Evolutionary conservation across 1,140 invertebrate genomes (phyloP).

Genomic region (Drosophila simulans): DNA sequence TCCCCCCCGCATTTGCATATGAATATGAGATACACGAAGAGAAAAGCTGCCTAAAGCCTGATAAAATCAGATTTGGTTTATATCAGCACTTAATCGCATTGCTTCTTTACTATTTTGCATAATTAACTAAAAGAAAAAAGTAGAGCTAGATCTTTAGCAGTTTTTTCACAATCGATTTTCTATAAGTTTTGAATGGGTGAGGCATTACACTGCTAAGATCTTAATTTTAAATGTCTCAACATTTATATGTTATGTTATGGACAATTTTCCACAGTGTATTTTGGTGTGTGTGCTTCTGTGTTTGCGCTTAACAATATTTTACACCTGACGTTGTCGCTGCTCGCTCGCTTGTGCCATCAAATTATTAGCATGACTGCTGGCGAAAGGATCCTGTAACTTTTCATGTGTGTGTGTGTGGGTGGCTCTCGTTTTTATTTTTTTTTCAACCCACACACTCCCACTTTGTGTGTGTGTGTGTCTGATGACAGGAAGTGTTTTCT

Average conservation of each 20-base stretch:
- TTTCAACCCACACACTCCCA: background rate
- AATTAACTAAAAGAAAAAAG: no score
- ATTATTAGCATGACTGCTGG: conserved; percentile 82
- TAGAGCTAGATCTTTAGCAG: no score
- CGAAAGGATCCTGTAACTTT: conserved; percentile 60
- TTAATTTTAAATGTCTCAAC: no score
- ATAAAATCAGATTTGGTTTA: no score
- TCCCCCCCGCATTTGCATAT: conserved; percentile 28
- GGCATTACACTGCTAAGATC: no score
- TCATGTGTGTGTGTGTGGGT: conserved; percentile 7
- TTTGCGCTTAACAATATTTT: conserved; percentile 75
- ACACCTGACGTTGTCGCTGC: conserved; percentile 72
- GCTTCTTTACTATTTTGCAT: no score
- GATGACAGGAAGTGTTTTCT: conserved; percentile 57
- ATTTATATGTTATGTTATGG: no score
- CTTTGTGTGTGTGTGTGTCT: conserved; percentile 23
- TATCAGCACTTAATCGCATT: no score
- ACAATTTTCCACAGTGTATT: background rate
- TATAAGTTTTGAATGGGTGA: no score
- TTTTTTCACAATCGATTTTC: no score
- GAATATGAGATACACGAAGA: conserved; percentile 15
- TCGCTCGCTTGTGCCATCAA: conserved; percentile 67
- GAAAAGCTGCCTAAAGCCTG: background rate
- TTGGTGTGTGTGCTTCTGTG: conserved; percentile 23
- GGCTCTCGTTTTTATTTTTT: conserved; percentile 2